These are phyloP conservation scores for Montipora capricornis DNA, from an alignment of 64 coral and sea anemone genomes.

Conservation along the genomic window DNA sequence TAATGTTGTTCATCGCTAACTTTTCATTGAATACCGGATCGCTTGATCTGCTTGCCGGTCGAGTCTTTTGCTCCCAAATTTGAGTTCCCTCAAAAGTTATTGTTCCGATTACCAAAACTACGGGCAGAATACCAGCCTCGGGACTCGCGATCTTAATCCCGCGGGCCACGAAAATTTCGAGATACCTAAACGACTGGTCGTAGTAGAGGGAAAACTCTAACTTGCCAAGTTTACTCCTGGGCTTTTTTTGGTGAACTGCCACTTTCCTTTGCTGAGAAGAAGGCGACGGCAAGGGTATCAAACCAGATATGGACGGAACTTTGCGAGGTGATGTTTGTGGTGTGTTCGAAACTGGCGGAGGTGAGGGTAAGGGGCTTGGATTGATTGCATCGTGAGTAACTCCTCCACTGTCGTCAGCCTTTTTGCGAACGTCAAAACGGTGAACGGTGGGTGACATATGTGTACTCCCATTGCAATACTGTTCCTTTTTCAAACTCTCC, in stretches of 20 bases:
- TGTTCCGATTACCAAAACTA: conserved; percentile 7
- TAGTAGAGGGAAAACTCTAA: conserved; percentile 65
- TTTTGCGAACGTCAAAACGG: neutral
- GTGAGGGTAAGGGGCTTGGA: neutral
- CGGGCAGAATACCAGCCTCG: neutral
- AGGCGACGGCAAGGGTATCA: neutral
- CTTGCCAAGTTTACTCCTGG: conserved; percentile 19
- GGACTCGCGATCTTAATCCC: conserved; percentile 39
- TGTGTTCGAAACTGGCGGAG: neutral
- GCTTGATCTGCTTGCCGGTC: neutral
- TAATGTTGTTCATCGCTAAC: conserved; percentile 12
- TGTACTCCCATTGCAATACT: conserved; percentile 2
- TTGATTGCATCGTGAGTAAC: neutral
- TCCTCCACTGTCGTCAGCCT: neutral
- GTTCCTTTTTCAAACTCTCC: neutral
- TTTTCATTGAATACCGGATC: conserved; percentile 67
- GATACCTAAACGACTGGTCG: conserved; percentile 33
- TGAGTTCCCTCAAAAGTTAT: conserved; percentile 7
- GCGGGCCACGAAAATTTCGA: conserved; percentile 36
- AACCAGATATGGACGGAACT: neutral
- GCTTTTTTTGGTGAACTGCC: conserved; percentile 1
- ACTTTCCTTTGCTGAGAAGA: conserved; percentile 8
- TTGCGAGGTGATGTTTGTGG: neutral
- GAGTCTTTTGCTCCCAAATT: conserved; percentile 65
- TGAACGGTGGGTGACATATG: conserved; percentile 8